Evolutionary conservation across 2,797 vertebrate genomes (phyloP), one percentile per base, ranked within the genome.

Genomic region (Epinephelus awoara): DNA sequence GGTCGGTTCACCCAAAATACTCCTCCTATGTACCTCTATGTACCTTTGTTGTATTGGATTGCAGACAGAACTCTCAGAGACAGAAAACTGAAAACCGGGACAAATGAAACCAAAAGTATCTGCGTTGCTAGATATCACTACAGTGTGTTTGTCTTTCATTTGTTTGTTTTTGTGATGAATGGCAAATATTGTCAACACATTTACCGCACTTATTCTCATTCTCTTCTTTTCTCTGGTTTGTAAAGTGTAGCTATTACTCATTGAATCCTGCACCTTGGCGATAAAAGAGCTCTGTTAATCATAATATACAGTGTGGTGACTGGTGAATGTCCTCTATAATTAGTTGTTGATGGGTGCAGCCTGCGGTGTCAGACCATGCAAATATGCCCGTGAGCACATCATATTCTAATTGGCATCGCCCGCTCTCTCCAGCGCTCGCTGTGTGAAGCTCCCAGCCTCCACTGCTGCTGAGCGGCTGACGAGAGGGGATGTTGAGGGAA

Each of bases 241-340:
- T 52, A 59, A 80, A 54, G 10, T 19, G 42, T 1, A 57, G 65
- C 49, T 25, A 0, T 59, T 68, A 15, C 50, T 72, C 54, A 64
- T 15, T 49, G 13, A 65, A 21, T 72, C 27, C 52, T 80, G 75
- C 76, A n/a, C 4, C 47, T 1, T 6, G 29, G 34, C 0, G 51
- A 77, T 62, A 69, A 46, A 83, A 2, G 9, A 67, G 54, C 44
- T 11, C 40, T 13, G 40, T 75, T 77, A 71, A 71, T 89, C 72
- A 44, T n/a, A 38, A 55, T 5, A 6, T 83, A 67, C 76, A 64
- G 13, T 29, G 13, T 54, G 49, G 54, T 44, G 77, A 74, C 75
- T 68, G 50, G 46, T 75, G 40, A 63, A 64, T 67, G 44, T 85
- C 65, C 77, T 68, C 49, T 61, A 50, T 83, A 87, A 89, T 90